phyloP scores from a whole-genome alignment of 1,140 invertebrate species.

The Mya arenaria region DNA sequence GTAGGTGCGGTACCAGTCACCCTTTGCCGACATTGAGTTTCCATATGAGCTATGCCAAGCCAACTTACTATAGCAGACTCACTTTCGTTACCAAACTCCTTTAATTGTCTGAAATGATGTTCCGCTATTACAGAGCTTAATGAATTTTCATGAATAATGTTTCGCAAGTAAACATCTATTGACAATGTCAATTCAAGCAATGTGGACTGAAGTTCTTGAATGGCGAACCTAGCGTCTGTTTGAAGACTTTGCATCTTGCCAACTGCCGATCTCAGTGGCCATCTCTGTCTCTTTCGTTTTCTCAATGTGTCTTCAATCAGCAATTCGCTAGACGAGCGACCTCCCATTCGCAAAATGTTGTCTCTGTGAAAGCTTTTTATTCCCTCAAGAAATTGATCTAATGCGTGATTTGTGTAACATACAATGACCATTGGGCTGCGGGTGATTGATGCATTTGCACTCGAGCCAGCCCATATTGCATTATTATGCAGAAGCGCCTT shows the following conservation, averaged over 20 bases:
- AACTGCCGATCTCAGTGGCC: not conserved
- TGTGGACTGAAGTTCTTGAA: not conserved
- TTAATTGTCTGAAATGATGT: too few relatives aligned
- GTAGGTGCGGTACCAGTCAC: too few relatives aligned
- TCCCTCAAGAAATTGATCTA: slow-evolving; percentile 93
- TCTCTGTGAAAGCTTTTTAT: slow-evolving; percentile 64
- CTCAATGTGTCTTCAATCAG: slow-evolving; percentile 17
- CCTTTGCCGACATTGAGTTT: too few relatives aligned
- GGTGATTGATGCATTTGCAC: not conserved
- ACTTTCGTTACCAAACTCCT: too few relatives aligned
- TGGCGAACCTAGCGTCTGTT: not conserved
- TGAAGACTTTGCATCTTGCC: not conserved
- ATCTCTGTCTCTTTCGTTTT: not conserved
- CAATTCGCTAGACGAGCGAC: slow-evolving; percentile 80
- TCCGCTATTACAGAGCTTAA: slow-evolving; percentile 2
- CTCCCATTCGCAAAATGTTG: slow-evolving; percentile 87
- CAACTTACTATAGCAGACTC: too few relatives aligned
- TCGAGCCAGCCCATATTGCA: slow-evolving; percentile 51
- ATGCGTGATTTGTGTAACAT: slow-evolving; percentile 94
- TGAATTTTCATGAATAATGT: not conserved
- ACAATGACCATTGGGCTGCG: slow-evolving; percentile 87
- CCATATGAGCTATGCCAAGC: too few relatives aligned
- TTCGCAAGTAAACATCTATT: not conserved
- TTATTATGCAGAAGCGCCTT: slow-evolving; percentile 78
- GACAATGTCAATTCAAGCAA: not conserved